Evolutionary conservation across 1,140 invertebrate species (phyloP).

Genomic region (Ceratina calcarata): DNA sequence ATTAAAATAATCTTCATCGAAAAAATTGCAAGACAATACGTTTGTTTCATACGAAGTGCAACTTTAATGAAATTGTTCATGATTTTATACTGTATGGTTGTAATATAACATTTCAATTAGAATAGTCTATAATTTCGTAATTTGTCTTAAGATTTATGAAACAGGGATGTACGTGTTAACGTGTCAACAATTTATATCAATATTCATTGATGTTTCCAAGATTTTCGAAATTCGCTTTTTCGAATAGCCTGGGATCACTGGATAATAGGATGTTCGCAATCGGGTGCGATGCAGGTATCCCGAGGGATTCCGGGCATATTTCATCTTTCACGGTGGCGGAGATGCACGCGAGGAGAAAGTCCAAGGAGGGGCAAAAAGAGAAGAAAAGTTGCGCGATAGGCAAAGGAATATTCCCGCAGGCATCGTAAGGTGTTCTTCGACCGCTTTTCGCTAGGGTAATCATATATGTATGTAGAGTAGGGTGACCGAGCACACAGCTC

Average conservation of each 20-base stretch:
- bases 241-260: neutral
- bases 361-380: slow-evolving; percentile 23
- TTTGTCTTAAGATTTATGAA: too few species aligned
- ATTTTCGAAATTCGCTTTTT: neutral
- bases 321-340: slow-evolving; percentile 27
- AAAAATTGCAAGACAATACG: too few species aligned
- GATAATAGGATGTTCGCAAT: slow-evolving; percentile 17
- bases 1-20: neutral
- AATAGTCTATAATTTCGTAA: too few species aligned
- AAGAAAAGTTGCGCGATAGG: slow-evolving; percentile 40
- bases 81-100: too few species aligned
- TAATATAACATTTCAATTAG: too few species aligned
- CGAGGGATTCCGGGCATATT: slow-evolving; percentile 37
- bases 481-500: neutral
- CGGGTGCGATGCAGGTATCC: slow-evolving; percentile 6
- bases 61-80: too few species aligned
- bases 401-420: slow-evolving; percentile 59
- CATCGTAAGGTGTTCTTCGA: slow-evolving; percentile 33
- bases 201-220: neutral
- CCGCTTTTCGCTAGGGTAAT: slow-evolving; percentile 42
- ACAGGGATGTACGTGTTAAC: too few species aligned
- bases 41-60: too few species aligned
- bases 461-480: slow-evolving; percentile 38
- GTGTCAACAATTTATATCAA: too few species aligned
- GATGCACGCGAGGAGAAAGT: slow-evolving; percentile 34